phyloP scores from a whole-genome alignment of 2,888 invertebrate genomes.

The Synergus japonicus region DNA sequence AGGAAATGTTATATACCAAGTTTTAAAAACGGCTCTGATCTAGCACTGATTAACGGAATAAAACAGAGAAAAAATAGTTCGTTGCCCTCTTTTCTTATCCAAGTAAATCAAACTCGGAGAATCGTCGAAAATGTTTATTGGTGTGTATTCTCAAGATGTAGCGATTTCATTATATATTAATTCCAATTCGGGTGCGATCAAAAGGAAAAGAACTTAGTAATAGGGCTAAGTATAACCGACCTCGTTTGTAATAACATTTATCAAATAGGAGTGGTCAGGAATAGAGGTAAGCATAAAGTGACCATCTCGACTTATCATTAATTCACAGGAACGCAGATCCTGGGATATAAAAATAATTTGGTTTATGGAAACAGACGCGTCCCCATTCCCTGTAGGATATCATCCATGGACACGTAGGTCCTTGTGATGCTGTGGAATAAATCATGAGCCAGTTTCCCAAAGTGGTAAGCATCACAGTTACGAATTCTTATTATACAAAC shows the following conservation, averaged over 20 bases:
- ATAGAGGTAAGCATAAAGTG: slow-evolving; percentile 19
- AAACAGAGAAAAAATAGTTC: neutral
- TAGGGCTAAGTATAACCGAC: neutral
- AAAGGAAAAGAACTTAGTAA: neutral
- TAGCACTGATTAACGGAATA: neutral
- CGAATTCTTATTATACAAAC: slow-evolving; percentile 39
- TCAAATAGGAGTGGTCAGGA: slow-evolving; percentile 30
- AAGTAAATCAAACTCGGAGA: too few species aligned
- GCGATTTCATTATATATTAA: neutral
- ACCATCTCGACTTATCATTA: slow-evolving; percentile 67
- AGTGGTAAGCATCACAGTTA: slow-evolving; percentile 42
- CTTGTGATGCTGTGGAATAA: slow-evolving; percentile 61
- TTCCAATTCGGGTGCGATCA: neutral
- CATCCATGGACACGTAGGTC: slow-evolving; percentile 45
- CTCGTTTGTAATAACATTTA: slow-evolving; percentile 39
- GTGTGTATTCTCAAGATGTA: neutral
- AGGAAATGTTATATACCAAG: neutral
- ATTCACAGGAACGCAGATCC: slow-evolving; percentile 71
- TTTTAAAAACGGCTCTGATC: neutral
- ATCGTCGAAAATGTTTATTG: too few species aligned
- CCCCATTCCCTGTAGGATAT: slow-evolving; percentile 53
- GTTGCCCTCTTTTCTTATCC: neutral
- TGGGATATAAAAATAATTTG: slow-evolving; percentile 76
- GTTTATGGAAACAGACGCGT: slow-evolving; percentile 75
- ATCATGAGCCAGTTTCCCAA: slow-evolving; percentile 60